phyloP scores from a whole-genome alignment of 2,888 invertebrate genomes.

The Rotaria sp. region DNA sequence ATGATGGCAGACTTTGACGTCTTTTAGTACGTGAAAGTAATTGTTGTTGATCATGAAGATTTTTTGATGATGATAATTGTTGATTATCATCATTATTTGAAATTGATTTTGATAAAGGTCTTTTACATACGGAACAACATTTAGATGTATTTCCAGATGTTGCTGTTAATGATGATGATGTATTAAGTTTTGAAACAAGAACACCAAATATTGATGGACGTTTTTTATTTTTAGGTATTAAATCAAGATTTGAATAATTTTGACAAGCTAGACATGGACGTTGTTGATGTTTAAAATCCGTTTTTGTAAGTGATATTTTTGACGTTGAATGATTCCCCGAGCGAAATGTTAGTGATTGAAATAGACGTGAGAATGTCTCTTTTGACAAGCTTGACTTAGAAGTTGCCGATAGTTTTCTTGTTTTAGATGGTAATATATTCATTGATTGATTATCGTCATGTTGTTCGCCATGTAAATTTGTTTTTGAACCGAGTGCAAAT shows the following conservation, averaged over 20 bases:
- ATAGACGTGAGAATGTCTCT: slow-evolving; percentile 27
- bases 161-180: no score
- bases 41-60: not conserved
- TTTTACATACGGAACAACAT: not conserved
- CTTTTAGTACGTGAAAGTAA: not conserved
- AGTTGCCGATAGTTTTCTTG: not conserved
- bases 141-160: not conserved
- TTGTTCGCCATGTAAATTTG: not conserved
- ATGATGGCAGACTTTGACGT: slow-evolving; percentile 10
- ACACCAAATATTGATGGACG: slow-evolving; percentile 28
- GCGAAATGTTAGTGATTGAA: slow-evolving; percentile 6
- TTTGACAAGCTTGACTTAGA: slow-evolving; percentile 24
- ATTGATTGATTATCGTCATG: not conserved
- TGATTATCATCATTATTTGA: not conserved
- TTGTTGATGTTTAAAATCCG: not conserved
- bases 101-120: not conserved
- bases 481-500: slow-evolving; percentile 15
- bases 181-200: not conserved
- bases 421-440: no score
- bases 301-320: not conserved
- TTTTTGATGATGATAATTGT: not conserved
- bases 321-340: not conserved
- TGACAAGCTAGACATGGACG: not conserved
- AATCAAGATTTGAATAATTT: not conserved
- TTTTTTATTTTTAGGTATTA: not conserved